These are phyloP conservation scores for Sphaeramia orbicularis DNA, from an alignment of 2,797 vertebrate genomes.

Conservation along the genomic window DNA sequence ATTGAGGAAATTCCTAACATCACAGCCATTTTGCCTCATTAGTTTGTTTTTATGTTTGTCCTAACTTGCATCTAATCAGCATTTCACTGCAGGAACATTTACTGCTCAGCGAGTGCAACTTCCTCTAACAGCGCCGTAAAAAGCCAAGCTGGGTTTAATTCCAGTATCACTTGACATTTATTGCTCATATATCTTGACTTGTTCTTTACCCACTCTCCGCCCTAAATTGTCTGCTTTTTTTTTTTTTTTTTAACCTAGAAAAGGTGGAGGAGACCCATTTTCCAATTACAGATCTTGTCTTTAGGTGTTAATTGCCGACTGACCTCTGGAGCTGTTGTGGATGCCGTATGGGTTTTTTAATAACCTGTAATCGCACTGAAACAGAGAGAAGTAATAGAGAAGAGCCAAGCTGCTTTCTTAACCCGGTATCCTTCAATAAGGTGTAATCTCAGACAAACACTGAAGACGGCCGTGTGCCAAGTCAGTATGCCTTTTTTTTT, in stretches of 20 bases:
- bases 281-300: conserved; percentile 79
- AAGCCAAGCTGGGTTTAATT: conserved; percentile 33
- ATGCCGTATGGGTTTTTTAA: conserved; percentile 59
- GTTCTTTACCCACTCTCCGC: conserved; percentile 1
- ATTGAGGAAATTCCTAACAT: conserved; percentile 1
- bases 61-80: conserved; percentile 26
- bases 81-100: conserved; percentile 11
- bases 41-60: conserved; percentile 12
- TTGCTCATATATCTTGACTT: conserved; percentile 57
- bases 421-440: conserved; percentile 61
- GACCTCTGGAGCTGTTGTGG: conserved; percentile 65
- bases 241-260: conserved; percentile 38
- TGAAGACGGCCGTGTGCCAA: conserved; percentile 23
- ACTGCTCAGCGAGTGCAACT: conserved; percentile 16
- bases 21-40: neutral
- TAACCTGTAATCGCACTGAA: conserved; percentile 72
- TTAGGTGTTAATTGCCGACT: conserved; percentile 75
- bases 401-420: conserved; percentile 55
- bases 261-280: conserved; percentile 61
- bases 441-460: conserved; percentile 68
- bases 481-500: conserved; percentile 42
- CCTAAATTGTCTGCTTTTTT: conserved; percentile 36
- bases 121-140: conserved; percentile 2
- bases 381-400: conserved; percentile 60
- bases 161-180: conserved; percentile 62